These are phyloP conservation scores for Euphonia xanthogaster DNA, from an alignment of 2,797 vertebrate genomes.

Conservation along the genomic window DNA sequence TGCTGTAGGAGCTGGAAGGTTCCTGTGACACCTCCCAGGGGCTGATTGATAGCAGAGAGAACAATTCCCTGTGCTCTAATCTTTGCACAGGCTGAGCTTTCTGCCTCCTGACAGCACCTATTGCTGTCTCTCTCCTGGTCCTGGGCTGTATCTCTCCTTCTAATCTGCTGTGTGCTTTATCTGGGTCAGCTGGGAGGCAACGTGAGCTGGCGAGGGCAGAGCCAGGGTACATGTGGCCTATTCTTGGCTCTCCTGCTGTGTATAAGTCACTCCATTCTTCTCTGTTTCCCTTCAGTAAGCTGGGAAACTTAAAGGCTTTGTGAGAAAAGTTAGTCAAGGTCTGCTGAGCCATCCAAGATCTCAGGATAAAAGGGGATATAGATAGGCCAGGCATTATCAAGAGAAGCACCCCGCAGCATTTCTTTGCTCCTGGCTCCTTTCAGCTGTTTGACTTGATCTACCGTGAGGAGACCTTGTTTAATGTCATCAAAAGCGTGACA, in stretches of 20 bases:
- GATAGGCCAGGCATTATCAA: background rate
- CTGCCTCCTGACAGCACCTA: background rate
- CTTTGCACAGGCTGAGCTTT: background rate
- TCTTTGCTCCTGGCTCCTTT: background rate
- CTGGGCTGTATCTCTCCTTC: background rate
- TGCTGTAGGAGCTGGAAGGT: background rate
- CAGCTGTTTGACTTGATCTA: slow-evolving; percentile 97
- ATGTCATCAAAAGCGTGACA: slow-evolving; percentile 96
- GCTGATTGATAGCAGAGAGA: background rate
- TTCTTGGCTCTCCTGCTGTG: slow-evolving; percentile 38
- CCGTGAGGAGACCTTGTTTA: slow-evolving; percentile 94
- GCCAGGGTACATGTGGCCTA: slow-evolving; percentile 1
- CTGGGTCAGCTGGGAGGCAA: slow-evolving; percentile 48
- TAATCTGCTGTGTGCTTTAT: slow-evolving; percentile 13
- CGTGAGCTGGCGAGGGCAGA: slow-evolving; percentile 17
- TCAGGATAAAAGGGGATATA: background rate
- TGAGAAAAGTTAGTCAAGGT: background rate
- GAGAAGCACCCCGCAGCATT: background rate
- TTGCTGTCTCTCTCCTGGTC: background rate
- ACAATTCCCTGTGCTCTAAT: background rate
- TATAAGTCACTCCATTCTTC: slow-evolving; percentile 18
- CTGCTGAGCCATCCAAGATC: background rate
- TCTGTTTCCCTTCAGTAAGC: background rate
- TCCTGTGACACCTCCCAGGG: background rate
- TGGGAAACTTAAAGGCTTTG: background rate